Evolutionary conservation across 2,113 vertebrate genomes (phyloP), one percentile per base, ranked within the genome.

Genomic region (Hydropotes inermis): DNA sequence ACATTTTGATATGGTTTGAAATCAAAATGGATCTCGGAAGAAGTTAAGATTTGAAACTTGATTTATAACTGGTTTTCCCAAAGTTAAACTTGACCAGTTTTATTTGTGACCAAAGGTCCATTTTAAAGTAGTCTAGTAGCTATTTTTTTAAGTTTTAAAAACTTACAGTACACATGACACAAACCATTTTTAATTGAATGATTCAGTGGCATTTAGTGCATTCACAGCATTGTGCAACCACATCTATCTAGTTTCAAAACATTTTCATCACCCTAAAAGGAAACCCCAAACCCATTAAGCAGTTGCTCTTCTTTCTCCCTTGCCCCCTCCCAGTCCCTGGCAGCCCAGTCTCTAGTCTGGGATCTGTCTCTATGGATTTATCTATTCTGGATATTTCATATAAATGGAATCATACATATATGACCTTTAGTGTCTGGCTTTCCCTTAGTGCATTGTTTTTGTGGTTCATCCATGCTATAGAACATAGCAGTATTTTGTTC

Each of bases 101-200:
- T 82, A 78, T 89, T 97, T 97, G 64, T 87, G 28, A 54, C 30
- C 47, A 91, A 67, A 97, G 74, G 25, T 47, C 12, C 30, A 21
- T 47, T 95, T 95, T 84, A 95, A 95, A 97, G 87, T 90, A 83
- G 30, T 83, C 11, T 28, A 70, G 43, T 60, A 54, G 60, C 50
- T 76, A 4, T 58, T 43, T 94, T 84, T 89, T 52, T 78, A 45
- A 13, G 4, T 43, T 67, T 43, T 23, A 45, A 39, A 84, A 55
- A 55, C 47, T 60, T 88, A 85, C 87, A 70, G 70, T 84, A 78
- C 14, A n/a, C 36, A 88, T 21, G 25, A 94, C 43, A 57, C 84
- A 79, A 97, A 58, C 87, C 39, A 78, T 97, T 91, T 94, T 87
- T 78, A 96, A 96, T 33, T 39, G 50, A 92, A 58, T 84, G 87